Conservation (phyloP, 2,113 vertebrate species). For the Sminthopsis crassicaudata region DNA sequence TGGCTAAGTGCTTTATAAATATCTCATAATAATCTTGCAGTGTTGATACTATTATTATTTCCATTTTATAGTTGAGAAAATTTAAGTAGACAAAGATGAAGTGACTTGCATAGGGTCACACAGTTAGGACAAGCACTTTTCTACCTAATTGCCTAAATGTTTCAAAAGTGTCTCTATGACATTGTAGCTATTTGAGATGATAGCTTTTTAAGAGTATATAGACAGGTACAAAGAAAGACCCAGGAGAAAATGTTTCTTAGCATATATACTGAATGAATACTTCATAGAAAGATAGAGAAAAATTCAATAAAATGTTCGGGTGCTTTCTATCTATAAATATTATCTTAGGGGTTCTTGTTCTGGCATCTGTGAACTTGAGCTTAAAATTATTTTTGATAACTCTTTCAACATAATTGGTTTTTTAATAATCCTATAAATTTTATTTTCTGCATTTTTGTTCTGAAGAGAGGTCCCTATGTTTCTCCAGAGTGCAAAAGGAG, state of each 20-base stretch:
- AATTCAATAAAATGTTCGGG: background rate
- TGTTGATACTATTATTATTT: background rate
- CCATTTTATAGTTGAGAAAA: background rate
- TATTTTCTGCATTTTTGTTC: background rate
- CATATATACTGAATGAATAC: background rate
- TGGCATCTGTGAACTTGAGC: background rate
- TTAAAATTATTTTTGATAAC: background rate
- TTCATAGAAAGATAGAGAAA: background rate
- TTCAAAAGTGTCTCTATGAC: background rate
- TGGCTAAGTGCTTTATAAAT: background rate
- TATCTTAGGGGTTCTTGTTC: background rate
- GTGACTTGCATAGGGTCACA: background rate
- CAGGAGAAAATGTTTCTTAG: background rate
- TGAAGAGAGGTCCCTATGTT: background rate
- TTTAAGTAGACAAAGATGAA: background rate
- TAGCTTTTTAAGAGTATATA: background rate
- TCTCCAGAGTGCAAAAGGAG: background rate
- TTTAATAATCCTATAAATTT: background rate
- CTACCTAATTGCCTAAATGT: background rate
- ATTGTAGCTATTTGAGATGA: background rate
- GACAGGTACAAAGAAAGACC: background rate
- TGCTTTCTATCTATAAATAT: background rate
- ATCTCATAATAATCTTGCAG: background rate
- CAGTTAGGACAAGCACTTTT: background rate
- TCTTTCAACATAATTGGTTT: background rate